These are phyloP conservation scores for Periparus ater DNA, from an alignment of 2,797 vertebrate genomes.

Conservation along the genomic window DNA sequence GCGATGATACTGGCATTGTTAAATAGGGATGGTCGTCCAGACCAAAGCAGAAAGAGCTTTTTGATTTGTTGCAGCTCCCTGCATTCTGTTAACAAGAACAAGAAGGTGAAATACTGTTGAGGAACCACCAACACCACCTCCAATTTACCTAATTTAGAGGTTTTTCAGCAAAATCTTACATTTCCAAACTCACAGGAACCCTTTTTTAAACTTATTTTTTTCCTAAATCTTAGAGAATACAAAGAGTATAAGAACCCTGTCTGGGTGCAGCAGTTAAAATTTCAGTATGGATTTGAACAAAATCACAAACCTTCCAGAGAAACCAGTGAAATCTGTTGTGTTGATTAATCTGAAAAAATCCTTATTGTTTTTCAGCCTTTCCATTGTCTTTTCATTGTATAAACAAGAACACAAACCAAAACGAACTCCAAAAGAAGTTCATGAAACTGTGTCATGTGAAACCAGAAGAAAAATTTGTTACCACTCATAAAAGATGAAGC, in stretches of 20 bases:
- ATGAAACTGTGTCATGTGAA: not conserved
- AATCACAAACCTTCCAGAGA: not conserved
- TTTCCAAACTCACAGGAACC: not conserved
- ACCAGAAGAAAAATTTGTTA: not conserved
- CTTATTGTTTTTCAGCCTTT: not conserved
- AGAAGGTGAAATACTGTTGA: not conserved
- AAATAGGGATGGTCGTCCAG: not conserved
- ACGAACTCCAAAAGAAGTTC: not conserved
- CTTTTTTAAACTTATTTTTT: not conserved
- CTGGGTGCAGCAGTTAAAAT: not conserved
- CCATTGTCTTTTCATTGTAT: not conserved
- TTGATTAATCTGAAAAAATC: not conserved
- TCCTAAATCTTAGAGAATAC: not conserved
- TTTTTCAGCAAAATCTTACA: not conserved
- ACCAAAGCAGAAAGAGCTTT: not conserved
- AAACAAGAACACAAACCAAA: conserved; percentile 2
- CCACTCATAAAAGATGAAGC: not conserved
- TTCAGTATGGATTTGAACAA: not conserved
- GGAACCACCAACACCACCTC: not conserved
- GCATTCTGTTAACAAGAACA: not conserved
- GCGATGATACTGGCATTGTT: not conserved
- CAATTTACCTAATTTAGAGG: not conserved
- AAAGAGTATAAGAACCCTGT: not conserved
- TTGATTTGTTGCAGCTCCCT: not conserved
- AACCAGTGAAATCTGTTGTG: not conserved